These are phyloP conservation scores for Enteromius mattozi DNA, from an alignment of 2,797 vertebrate genomes.

Conservation along the genomic window DNA sequence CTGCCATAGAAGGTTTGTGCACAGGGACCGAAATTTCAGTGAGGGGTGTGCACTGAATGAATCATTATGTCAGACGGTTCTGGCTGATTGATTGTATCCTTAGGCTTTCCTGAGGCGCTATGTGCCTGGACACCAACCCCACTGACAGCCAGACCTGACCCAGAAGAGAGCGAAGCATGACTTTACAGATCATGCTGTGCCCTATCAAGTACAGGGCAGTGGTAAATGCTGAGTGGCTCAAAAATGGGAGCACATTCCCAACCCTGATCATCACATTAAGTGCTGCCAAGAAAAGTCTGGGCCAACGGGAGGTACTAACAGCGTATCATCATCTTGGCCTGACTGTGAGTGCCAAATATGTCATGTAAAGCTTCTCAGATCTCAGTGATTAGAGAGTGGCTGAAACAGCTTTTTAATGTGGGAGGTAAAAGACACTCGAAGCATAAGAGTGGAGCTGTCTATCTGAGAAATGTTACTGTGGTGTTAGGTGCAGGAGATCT, in stretches of 20 bases:
- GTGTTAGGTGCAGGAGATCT: constrained; percentile 44
- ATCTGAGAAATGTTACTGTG: constrained; percentile 61
- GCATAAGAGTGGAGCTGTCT: constrained; percentile 68
- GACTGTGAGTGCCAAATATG: constrained; percentile 68
- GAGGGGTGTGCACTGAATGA: constrained; percentile 34
- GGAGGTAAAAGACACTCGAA: constrained; percentile 64
- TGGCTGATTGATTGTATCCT: constrained; percentile 33
- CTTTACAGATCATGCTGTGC: constrained; percentile 42
- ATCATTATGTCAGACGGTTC: constrained; percentile 25
- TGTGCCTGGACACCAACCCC: constrained; percentile 51
- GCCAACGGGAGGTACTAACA: constrained; percentile 48
- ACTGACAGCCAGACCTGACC: constrained; percentile 61
- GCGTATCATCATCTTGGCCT: constrained; percentile 49
- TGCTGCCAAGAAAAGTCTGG: constrained; percentile 63
- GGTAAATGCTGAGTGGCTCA: constrained; percentile 31
- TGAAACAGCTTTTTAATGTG: constrained; percentile 58
- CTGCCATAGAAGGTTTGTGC: neutral
- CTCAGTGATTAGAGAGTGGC: constrained; percentile 66
- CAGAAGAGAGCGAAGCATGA: constrained; percentile 54
- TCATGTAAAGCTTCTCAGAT: constrained; percentile 61
- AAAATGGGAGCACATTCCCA: constrained; percentile 57
- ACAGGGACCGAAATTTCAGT: neutral
- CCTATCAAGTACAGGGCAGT: constrained; percentile 56
- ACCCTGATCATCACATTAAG: constrained; percentile 64
- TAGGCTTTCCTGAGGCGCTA: constrained; percentile 26